Evolutionary conservation across 1,140 invertebrate species (phyloP).

Genomic region (Dinoponera quadriceps): DNA sequence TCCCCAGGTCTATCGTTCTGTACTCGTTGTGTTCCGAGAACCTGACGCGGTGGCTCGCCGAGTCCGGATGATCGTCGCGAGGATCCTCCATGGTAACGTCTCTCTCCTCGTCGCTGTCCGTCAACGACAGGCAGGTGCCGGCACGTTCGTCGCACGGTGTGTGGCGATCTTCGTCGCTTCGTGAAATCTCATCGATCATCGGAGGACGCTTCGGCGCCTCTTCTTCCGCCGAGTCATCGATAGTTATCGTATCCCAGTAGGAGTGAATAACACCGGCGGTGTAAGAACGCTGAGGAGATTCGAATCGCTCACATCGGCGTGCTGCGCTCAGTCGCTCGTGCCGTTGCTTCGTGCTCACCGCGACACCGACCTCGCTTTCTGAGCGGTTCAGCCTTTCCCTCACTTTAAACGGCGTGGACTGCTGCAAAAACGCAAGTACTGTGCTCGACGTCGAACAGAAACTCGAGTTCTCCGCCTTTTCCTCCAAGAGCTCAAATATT

Average conservation of each 20-base stretch:
- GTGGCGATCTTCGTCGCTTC: not conserved
- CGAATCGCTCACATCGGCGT: not conserved
- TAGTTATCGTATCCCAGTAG: not conserved
- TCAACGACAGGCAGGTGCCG: not conserved
- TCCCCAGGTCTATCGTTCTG: slow-evolving; percentile 81
- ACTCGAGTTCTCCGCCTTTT: slow-evolving; percentile 89
- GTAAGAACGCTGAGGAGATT: not conserved
- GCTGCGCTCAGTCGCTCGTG: not conserved
- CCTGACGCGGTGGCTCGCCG: slow-evolving; percentile 80
- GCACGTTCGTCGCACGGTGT: not conserved
- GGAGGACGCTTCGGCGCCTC: not conserved
- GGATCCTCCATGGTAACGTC: not conserved
- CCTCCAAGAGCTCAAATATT: slow-evolving; percentile 91
- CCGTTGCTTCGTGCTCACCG: not conserved
- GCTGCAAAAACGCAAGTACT: slow-evolving; percentile 86
- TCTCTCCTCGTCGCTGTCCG: not conserved
- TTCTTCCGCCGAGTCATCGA: not conserved
- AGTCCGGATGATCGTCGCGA: slow-evolving; percentile 62
- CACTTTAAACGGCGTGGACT: slow-evolving; percentile 84
- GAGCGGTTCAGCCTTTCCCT: slow-evolving; percentile 27
- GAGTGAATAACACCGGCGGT: not conserved
- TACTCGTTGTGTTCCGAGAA: slow-evolving; percentile 84
- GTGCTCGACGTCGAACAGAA: slow-evolving; percentile 90
- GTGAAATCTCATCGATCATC: not conserved
- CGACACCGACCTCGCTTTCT: not conserved